Evolutionary conservation across 1,140 invertebrate species (phyloP), one percentile per base, ranked within the genome.

Genomic region (Heliconius himera): DNA sequence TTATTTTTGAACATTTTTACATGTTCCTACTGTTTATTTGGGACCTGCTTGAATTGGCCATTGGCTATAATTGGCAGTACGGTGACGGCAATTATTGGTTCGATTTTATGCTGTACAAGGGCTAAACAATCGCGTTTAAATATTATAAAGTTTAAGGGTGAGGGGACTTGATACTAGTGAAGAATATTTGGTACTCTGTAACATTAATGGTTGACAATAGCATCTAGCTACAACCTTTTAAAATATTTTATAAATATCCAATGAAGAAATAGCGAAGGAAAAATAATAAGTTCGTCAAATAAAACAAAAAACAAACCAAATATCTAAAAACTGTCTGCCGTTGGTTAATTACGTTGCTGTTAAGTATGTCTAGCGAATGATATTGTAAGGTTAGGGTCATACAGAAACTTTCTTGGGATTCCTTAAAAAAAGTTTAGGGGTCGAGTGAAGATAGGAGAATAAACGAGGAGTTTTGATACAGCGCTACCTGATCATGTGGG

Each of bases 401-500:
- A 56, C 5, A 22, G n/a, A 56, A 56, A 56, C 20, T 22, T 22
- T 56, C 54, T 56, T 22, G 54, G n/a, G 54, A 54, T 54, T n/a
- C 51, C 51, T 54, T 41, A 75, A 54, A 71, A n/a, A 75, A 26
- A 60, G 51, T 54, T 76, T 73, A 79, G 54, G 74, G 38, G 54
- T 56, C 77, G 77, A 74, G 70, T 70, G 72, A 73, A 70, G 46
- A 79, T 77, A 82, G 79, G 66, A 70, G 78, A 89, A 88, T 91
- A 92, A 92, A 93, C 81, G 82, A 88, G 84, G 87, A 90, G 87
- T 92, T 94, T 92, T 92, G 86, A 90, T 91, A 86, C 91, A 95
- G 94, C 93, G 91, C 90, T 94, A 90, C 93, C 93, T 89, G 94
- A 95, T 83, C 93, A 95, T 95, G 94, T 90, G 91, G 91, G 88